A percentile compares a stretch with the other conserved stretches of the same genome.
phyloP scores from a whole-genome alignment of 2,797 vertebrate genomes.

The Lithobates sylvaticus region DNA sequence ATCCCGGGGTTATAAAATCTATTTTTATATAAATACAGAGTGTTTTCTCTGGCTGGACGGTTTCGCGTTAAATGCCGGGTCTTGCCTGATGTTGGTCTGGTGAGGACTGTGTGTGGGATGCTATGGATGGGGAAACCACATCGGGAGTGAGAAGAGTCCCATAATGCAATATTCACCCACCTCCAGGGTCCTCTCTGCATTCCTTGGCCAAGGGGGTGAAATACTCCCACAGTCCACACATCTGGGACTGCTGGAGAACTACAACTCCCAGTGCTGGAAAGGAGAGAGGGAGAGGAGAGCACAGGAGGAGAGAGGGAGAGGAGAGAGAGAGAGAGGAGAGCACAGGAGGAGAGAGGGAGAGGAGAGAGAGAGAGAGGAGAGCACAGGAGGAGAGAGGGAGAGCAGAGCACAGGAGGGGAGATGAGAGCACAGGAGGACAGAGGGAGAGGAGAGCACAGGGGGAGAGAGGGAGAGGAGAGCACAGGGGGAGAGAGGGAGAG shows the following conservation, averaged over 20 bases:
- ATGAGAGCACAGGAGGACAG: neutral
- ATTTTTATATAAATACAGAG: conserved; percentile 32
- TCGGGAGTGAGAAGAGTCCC: conserved; percentile 25
- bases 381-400: neutral
- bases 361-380: no score
- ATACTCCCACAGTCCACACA: neutral
- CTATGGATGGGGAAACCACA: conserved; percentile 9
- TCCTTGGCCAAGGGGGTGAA: neutral
- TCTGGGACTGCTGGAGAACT: neutral
- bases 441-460: neutral
- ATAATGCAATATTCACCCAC: neutral
- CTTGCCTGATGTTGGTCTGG: conserved; percentile 35
- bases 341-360: no score
- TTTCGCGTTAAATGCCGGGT: neutral
- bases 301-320: neutral
- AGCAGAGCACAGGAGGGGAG: neutral
- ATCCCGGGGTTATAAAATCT: conserved; percentile 39
- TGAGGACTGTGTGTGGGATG: conserved; percentile 41
- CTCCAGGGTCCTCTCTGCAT: neutral
- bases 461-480: neutral
- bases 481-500: neutral
- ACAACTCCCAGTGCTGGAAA: neutral
- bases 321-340: no score
- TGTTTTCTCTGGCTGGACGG: conserved; percentile 12
- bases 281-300: neutral